A percentile compares a stretch with the other conserved stretches of the same genome.
Evolutionary conservation across 1,140 invertebrate genomes (phyloP).

Genomic region (Leptinotarsa texana): DNA sequence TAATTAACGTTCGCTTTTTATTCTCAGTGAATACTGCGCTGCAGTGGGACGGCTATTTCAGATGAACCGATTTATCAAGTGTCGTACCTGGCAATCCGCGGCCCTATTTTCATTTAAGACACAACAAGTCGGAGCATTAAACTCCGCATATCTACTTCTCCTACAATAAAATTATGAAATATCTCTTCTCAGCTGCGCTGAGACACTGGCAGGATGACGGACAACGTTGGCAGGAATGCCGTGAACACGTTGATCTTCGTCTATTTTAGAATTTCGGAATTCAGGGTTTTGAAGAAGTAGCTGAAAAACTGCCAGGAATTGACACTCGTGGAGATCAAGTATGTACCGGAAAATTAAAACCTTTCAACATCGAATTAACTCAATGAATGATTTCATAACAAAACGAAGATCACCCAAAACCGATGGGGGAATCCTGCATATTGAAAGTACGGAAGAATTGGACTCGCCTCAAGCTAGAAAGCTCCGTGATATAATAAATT

Average conservation of each 20-base stretch:
- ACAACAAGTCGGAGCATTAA: slow-evolving; percentile 12
- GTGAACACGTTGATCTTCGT: background rate
- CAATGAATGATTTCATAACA: too few relatives aligned
- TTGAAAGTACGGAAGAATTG: too few relatives aligned
- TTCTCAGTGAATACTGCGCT: slow-evolving; percentile 43
- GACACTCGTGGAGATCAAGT: too few relatives aligned
- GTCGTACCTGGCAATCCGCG: slow-evolving; percentile 41
- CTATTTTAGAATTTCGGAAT: background rate
- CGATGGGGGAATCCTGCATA: too few relatives aligned
- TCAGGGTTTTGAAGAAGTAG: too few relatives aligned
- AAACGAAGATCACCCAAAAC: too few relatives aligned
- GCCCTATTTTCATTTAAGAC: slow-evolving; percentile 35
- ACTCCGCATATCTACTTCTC: slow-evolving; percentile 14
- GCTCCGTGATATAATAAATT: too few relatives aligned
- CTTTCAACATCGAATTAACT: too few relatives aligned
- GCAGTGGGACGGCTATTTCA: slow-evolving; percentile 43
- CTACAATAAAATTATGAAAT: slow-evolving; percentile 25
- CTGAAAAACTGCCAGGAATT: too few relatives aligned
- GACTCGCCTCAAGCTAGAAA: too few relatives aligned
- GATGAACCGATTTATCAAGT: slow-evolving; percentile 45
- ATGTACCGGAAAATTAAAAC: too few relatives aligned
- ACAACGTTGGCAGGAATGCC: background rate
- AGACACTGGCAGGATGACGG: background rate
- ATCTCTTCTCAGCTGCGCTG: slow-evolving; percentile 13
- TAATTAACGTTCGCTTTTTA: slow-evolving; percentile 53